Conservation (phyloP, 1,140 invertebrate genomes). For the Achroia grisella region DNA sequence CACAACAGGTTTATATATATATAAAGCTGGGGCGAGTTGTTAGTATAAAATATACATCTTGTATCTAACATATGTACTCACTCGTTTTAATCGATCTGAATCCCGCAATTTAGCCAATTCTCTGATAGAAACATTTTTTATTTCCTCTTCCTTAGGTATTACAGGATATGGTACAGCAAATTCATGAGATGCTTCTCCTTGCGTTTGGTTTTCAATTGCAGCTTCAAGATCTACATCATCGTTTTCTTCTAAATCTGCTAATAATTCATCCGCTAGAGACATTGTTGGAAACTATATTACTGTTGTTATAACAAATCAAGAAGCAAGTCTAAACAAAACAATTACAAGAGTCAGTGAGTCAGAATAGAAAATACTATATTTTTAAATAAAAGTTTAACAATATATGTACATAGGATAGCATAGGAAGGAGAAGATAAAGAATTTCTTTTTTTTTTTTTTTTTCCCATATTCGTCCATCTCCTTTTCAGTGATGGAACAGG, state of each 20-base stretch:
- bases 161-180: conserved; percentile 62
- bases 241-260: conserved; percentile 95
- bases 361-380: too few relatives aligned
- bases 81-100: conserved; percentile 81
- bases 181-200: conserved; percentile 59
- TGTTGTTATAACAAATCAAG: not conserved
- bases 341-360: too few relatives aligned
- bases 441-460: too few relatives aligned
- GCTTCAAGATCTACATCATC: conserved; percentile 80
- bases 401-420: too few relatives aligned
- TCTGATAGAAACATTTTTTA: conserved; percentile 81
- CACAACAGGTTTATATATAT: too few relatives aligned
- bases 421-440: too few relatives aligned
- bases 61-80: conserved; percentile 18
- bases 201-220: conserved; percentile 71
- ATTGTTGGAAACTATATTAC: conserved; percentile 69
- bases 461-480: too few relatives aligned
- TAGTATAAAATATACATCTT: not conserved
- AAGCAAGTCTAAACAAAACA: too few relatives aligned
- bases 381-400: too few relatives aligned
- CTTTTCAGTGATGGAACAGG: too few relatives aligned
- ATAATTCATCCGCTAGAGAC: conserved; percentile 96
- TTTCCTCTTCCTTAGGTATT: conserved; percentile 82
- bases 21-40: too few relatives aligned
- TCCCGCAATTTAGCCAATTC: conserved; percentile 92